Evolutionary conservation across 2,113 vertebrate genomes (phyloP).

Genomic region (Cervus canadensis): DNA sequence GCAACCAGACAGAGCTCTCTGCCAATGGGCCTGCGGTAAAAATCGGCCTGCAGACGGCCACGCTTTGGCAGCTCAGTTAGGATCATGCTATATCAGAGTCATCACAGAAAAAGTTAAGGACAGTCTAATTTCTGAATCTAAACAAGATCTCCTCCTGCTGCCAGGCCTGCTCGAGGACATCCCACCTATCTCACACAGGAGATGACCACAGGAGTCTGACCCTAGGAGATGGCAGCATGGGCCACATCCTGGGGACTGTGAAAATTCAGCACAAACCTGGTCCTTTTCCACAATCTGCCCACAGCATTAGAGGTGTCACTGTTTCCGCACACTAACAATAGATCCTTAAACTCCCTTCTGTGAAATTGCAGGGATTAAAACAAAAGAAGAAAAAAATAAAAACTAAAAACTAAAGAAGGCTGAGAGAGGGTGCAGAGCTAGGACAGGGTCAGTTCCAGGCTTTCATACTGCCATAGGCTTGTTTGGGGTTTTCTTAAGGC

Average conservation of each 20-base stretch:
- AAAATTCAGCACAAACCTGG: conserved; percentile 34
- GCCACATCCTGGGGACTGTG: background rate
- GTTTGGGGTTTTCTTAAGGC: background rate
- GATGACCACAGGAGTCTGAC: background rate
- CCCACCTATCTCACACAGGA: background rate
- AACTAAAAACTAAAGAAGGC: background rate
- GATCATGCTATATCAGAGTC: background rate
- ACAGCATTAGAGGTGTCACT: background rate
- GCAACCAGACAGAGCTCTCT: background rate
- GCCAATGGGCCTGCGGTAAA: background rate
- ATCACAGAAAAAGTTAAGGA: conserved; percentile 28
- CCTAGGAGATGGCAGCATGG: background rate
- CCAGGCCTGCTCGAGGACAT: background rate
- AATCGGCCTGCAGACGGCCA: background rate
- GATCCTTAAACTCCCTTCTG: background rate
- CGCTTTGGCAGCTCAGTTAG: background rate
- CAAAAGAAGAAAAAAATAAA: background rate
- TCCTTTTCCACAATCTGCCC: background rate
- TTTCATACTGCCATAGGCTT: background rate
- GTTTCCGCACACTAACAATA: background rate
- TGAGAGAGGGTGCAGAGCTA: background rate
- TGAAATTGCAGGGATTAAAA: background rate
- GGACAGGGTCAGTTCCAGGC: too few relatives aligned
- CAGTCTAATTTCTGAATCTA: conserved; percentile 31
- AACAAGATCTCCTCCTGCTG: conserved; percentile 1